phyloP scores from a whole-genome alignment of 1,140 invertebrate species.

The Drosophila guanche region DNA sequence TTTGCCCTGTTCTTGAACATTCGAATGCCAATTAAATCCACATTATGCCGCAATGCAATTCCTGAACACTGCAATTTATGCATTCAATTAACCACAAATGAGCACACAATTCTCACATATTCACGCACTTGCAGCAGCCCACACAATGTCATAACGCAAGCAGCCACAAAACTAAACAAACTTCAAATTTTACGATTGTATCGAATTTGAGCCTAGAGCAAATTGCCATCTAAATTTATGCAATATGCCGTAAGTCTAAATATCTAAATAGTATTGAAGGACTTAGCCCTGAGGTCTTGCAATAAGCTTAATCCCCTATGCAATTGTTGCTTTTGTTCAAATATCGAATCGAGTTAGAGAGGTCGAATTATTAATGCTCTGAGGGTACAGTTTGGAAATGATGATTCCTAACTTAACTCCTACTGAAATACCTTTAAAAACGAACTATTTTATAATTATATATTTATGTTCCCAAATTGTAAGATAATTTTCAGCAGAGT shows the following conservation, averaged over 20 bases:
- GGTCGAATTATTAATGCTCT: slow-evolving; percentile 7
- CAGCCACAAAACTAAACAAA: slow-evolving; percentile 65
- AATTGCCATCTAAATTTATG: slow-evolving; percentile 70
- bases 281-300: slow-evolving; percentile 45
- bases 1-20: slow-evolving; percentile 13
- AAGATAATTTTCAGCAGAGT: no score
- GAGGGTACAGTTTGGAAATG: no score
- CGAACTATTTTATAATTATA: no score
- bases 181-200: slow-evolving; percentile 29
- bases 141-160: slow-evolving; percentile 66
- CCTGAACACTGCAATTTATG: slow-evolving; percentile 53
- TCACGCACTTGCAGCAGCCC: slow-evolving; percentile 23
- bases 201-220: slow-evolving; percentile 29
- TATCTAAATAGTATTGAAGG: slow-evolving; percentile 28
- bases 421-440: no score
- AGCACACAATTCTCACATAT: slow-evolving; percentile 70
- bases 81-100: slow-evolving; percentile 73
- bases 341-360: slow-evolving; percentile 8
- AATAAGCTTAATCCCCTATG: slow-evolving; percentile 61
- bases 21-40: slow-evolving; percentile 52
- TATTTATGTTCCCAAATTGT: no score
- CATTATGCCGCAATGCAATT: slow-evolving; percentile 53
- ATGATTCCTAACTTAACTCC: no score
- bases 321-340: slow-evolving; percentile 35
- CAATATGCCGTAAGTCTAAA: slow-evolving; percentile 29